Conservation (phyloP, 2,888 invertebrate species). For the Diarsia mendica region DNA sequence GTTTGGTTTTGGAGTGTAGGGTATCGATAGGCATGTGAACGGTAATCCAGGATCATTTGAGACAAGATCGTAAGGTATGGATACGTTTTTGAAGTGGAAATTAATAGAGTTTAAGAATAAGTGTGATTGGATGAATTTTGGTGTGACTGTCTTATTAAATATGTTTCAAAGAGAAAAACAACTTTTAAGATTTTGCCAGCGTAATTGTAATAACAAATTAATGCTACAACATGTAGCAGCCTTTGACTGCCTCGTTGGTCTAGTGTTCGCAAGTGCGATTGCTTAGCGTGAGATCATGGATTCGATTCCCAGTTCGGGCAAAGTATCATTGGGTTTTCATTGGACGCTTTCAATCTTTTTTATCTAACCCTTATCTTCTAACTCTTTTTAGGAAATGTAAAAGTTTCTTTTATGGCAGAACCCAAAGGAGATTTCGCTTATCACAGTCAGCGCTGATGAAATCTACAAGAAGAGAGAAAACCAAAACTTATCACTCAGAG, state of each 20-base stretch:
- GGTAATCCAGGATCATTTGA: constrained; percentile 84
- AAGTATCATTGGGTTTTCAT: too few relatives aligned
- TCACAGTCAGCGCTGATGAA: neutral
- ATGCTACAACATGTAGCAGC: too few relatives aligned
- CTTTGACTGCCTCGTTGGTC: too few relatives aligned
- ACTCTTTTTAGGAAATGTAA: neutral
- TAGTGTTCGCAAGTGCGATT: too few relatives aligned
- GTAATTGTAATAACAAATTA: too few relatives aligned
- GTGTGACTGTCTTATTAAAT: constrained; percentile 46
- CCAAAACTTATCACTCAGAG: neutral
- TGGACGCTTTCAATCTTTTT: neutral
- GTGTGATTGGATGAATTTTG: constrained; percentile 52
- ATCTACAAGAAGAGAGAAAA: neutral
- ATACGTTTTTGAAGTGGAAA: constrained; percentile 68
- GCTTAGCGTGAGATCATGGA: too few relatives aligned
- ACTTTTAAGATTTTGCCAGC: neutral
- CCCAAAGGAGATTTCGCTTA: neutral
- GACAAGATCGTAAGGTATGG: constrained; percentile 75
- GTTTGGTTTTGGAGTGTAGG: constrained; percentile 45
- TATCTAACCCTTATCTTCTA: neutral
- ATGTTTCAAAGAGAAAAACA: neutral
- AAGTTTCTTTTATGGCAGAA: neutral
- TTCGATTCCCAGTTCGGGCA: too few relatives aligned
- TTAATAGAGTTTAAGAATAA: constrained; percentile 40
- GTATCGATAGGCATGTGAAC: constrained; percentile 58